Evolutionary conservation across 2,113 vertebrate species (phyloP), one percentile per base, ranked within the genome.

Genomic region (Ictidomys tridecemlineatus): DNA sequence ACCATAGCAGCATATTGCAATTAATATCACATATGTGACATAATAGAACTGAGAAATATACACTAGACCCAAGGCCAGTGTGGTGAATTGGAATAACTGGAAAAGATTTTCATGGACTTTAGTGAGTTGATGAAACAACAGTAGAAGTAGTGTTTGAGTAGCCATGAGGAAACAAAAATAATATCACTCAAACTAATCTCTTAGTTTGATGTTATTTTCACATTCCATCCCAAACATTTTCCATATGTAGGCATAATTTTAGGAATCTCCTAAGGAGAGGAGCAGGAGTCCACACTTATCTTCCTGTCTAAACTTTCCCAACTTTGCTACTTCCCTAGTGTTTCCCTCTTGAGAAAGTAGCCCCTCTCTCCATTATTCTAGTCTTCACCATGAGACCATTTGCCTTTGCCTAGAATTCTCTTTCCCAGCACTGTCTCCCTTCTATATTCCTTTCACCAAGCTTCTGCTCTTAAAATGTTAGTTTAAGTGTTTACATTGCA

Each of bases 111-210:
- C 89, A 61, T 4, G 58, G 82, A 89, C 17, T 85, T 78, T 18
- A n/a, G 20, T 87, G 91, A 93, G 72, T 53, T 86, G 51, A 80
- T 69, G 9, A 94, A 95, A 89, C 69, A 79, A 85, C 77, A 51
- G 61, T 82, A 48, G 2, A 85, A 80, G 22, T 48, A 73, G 32
- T 86, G 26, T 70, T 79, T 18, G n/a, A 70, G 63, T 3, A 83
- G 5, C 45, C 42, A 69, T 26, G 16, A 80, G 16, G 53, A 83
- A 51, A 42, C 63, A 63, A 78, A 77, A 80, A 88, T 61, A 76
- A 84, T 92, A 84, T 42, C 48, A 56, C 16, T 94, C 18, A 73
- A 70, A 78, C 24, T 73, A 42, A 93, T 74, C 39, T 94, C 18
- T n/a, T 83, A 37, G 37, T 76, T 79, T 89, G 8, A 30, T 89